Evolutionary conservation across 2,113 vertebrate species (phyloP).

Genomic region (Scortum barcoo): DNA sequence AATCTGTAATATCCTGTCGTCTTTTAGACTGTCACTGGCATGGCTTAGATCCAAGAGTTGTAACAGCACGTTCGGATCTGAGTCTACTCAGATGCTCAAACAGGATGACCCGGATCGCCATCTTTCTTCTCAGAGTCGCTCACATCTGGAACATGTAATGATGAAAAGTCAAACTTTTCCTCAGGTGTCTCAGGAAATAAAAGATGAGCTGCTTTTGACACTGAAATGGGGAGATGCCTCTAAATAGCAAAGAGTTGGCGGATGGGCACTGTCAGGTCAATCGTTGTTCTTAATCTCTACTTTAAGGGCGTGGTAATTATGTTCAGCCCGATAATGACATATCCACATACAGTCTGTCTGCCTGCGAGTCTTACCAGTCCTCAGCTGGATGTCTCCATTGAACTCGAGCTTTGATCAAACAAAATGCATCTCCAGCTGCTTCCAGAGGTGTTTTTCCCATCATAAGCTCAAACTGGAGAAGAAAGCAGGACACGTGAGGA

Average conservation of each 20-base stretch:
- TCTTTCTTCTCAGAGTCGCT: conserved; percentile 61
- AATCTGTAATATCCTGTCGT: conserved; percentile 78
- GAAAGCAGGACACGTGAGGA: conserved; percentile 51
- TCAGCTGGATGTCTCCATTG: conserved; percentile 59
- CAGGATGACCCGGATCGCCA: conserved; percentile 62
- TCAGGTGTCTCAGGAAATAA: conserved; percentile 67
- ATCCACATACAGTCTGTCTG: conserved; percentile 38
- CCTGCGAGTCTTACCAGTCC: conserved; percentile 26
- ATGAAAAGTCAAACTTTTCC: conserved; percentile 55
- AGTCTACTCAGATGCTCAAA: conserved; percentile 61
- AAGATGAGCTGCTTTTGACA: conserved; percentile 66
- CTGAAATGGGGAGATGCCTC: conserved; percentile 49
- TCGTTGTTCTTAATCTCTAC: conserved; percentile 43
- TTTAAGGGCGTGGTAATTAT: conserved; percentile 48
- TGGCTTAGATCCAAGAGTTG: conserved; percentile 57
- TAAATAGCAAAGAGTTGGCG: conserved; percentile 23
- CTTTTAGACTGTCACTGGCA: conserved; percentile 59
- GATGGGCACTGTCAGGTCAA: conserved; percentile 33
- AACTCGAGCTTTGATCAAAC: conserved; percentile 63
- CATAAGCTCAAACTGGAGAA: conserved; percentile 59
- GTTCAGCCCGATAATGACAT: conserved; percentile 32
- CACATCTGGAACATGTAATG: conserved; percentile 77
- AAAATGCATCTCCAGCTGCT: conserved; percentile 61
- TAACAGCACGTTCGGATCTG: conserved; percentile 53
- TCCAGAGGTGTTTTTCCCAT: conserved; percentile 65